Evolutionary conservation across 2,888 invertebrate species (phyloP).

Genomic region (Pyrrhia umbra): DNA sequence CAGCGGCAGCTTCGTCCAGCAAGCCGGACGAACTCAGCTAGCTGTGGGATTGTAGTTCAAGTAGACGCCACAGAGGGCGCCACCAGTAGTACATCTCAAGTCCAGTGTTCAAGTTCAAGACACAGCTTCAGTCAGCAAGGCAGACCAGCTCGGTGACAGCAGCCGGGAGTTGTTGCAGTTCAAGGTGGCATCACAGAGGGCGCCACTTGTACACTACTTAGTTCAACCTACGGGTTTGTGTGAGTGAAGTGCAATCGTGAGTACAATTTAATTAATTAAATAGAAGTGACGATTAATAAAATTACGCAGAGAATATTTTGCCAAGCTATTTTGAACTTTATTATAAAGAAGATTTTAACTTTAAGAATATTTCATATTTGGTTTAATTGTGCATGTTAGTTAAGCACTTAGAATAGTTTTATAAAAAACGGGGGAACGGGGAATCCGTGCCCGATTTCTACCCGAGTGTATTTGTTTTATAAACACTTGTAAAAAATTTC

Average conservation of each 20-base stretch:
- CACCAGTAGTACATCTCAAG: neutral
- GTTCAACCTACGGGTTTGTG: neutral
- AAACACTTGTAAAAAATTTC: constrained; percentile 16
- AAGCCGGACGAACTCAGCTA: neutral
- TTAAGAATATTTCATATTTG: neutral
- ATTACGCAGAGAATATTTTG: neutral
- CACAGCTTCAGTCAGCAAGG: neutral
- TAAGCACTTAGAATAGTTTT: constrained; percentile 11
- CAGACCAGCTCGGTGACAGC: neutral
- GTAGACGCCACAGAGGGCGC: constrained; percentile 1
- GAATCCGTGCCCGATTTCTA: constrained; percentile 18
- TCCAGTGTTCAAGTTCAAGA: neutral
- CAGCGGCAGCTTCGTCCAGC: constrained; percentile 2
- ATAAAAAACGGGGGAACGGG: constrained; percentile 20
- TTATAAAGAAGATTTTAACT: neutral
- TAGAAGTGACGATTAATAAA: neutral
- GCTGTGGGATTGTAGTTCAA: no score
- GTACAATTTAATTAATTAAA: constrained; percentile 1
- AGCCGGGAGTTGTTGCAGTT: neutral
- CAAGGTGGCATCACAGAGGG: neutral
- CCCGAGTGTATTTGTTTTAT: neutral
- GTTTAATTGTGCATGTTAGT: constrained; percentile 12
- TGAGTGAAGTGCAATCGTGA: constrained; percentile 11
- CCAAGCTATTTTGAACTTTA: neutral
- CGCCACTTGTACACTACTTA: neutral